phyloP scores from a whole-genome alignment of 2,797 vertebrate species.

The Sebastes steindachneri region DNA sequence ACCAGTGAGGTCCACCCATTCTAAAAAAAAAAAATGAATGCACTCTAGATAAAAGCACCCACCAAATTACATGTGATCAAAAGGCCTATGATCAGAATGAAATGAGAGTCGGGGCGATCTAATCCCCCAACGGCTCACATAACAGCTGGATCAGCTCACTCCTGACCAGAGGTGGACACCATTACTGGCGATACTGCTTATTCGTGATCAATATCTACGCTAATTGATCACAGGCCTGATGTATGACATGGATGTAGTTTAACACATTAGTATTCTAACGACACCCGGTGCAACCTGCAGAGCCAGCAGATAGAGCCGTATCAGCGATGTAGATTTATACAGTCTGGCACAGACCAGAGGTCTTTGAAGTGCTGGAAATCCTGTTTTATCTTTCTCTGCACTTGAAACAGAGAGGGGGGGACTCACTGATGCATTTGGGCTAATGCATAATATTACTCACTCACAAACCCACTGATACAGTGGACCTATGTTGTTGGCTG shows the following conservation, averaged over 20 bases:
- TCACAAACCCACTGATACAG: conserved; percentile 26
- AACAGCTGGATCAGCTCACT: conserved; percentile 46
- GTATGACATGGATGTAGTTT: conserved; percentile 57
- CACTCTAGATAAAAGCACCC: conserved; percentile 34
- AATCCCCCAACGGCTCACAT: conserved; percentile 29
- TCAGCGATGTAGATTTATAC: conserved; percentile 64
- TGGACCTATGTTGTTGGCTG: conserved; percentile 32
- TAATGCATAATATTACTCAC: conserved; percentile 42
- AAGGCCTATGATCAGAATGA: conserved; percentile 43
- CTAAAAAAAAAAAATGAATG: neutral
- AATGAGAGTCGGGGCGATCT: conserved; percentile 14
- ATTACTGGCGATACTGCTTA: conserved; percentile 34
- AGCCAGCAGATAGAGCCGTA: conserved; percentile 34
- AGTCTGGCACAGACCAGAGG: conserved; percentile 43
- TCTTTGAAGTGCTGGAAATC: conserved; percentile 62
- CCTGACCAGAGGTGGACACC: conserved; percentile 37
- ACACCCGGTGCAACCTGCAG: conserved; percentile 38
- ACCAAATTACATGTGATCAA: conserved; percentile 38
- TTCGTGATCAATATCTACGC: conserved; percentile 56
- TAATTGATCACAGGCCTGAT: conserved; percentile 64
- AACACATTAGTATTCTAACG: conserved; percentile 66
- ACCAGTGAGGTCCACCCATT: neutral
- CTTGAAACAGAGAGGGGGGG: conserved; percentile 21
- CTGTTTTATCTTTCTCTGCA: conserved; percentile 53
- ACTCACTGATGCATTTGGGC: conserved; percentile 39